Conservation (phyloP, 2,888 invertebrate genomes). For the Scaptomyza parva region DNA sequence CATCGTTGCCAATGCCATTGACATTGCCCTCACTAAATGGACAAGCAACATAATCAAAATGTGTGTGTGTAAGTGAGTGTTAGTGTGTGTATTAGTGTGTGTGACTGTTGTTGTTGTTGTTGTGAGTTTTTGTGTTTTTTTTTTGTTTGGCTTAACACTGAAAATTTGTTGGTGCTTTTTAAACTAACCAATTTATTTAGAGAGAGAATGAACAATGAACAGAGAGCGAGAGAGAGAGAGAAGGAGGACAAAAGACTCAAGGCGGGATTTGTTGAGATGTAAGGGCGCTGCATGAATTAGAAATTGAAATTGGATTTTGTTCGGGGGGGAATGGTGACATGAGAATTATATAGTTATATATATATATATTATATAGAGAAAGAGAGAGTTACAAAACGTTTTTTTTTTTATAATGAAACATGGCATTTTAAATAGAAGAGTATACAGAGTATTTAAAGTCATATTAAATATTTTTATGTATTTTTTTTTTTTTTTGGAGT, state of each 20-base stretch:
- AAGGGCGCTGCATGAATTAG: constrained; percentile 64
- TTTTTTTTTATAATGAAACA: constrained; percentile 62
- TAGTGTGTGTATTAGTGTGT: constrained; percentile 19
- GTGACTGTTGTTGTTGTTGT: constrained; percentile 20
- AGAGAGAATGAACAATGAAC: constrained; percentile 67
- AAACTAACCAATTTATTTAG: constrained; percentile 69
- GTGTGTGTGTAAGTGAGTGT: constrained; percentile 25
- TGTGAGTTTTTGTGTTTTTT: constrained; percentile 44
- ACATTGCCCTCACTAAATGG: constrained; percentile 73
- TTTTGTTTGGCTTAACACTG: constrained; percentile 51
- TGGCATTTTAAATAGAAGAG: constrained; percentile 56
- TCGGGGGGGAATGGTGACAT: constrained; percentile 35
- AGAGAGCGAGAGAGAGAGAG: constrained; percentile 18
- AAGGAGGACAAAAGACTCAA: constrained; percentile 42
- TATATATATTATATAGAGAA: constrained; percentile 16
- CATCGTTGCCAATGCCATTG: constrained; percentile 58
- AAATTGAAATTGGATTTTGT: constrained; percentile 49
- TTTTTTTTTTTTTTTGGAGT: constrained; percentile 30
- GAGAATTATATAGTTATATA: constrained; percentile 39
- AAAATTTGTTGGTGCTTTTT: constrained; percentile 60
- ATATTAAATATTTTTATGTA: constrained; percentile 68
- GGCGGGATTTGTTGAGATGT: constrained; percentile 54
- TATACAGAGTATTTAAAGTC: constrained; percentile 69
- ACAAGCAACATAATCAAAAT: constrained; percentile 67
- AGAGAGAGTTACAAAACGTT: constrained; percentile 51